phyloP scores from a whole-genome alignment of 1,140 invertebrate species.

The Meloidogyne chitwoodi region DNA sequence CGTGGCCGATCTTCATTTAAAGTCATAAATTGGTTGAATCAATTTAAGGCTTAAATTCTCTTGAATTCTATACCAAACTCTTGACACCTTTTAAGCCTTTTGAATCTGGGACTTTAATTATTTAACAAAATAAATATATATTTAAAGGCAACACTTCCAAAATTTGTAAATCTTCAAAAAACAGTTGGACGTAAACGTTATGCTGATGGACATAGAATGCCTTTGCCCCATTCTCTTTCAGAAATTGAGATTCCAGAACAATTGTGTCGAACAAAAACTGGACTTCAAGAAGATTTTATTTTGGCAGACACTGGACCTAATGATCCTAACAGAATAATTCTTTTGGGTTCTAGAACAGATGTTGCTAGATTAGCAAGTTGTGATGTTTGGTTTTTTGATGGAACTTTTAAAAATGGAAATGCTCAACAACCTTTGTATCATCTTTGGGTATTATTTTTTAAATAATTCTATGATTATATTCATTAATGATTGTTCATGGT shows the following conservation, averaged over 20 bases:
- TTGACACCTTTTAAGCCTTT: too few species aligned
- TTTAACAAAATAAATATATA: too few species aligned
- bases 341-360: slow-evolving; percentile 2
- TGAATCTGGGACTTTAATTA: too few species aligned
- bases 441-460: neutral
- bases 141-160: slow-evolving; percentile 1
- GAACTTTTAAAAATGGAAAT: neutral
- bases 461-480: neutral
- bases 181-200: neutral
- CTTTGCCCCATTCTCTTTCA: slow-evolving; percentile 1
- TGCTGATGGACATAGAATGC: neutral
- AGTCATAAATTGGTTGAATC: too few species aligned
- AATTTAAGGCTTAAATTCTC: too few species aligned
- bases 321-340: neutral
- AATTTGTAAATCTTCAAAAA: slow-evolving; percentile 8
- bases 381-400: neutral
- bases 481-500: neutral
- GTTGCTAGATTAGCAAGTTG: neutral
- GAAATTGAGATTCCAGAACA: slow-evolving; percentile 4
- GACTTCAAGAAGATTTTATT: neutral
- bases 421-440: neutral
- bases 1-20: too few species aligned
- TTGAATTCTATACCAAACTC: too few species aligned
- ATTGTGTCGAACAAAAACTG: neutral
- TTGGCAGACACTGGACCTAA: neutral